Evolutionary conservation across 2,888 invertebrate genomes (phyloP), one percentile per base, ranked within the genome.

Genomic region (Ischnura elegans): DNA sequence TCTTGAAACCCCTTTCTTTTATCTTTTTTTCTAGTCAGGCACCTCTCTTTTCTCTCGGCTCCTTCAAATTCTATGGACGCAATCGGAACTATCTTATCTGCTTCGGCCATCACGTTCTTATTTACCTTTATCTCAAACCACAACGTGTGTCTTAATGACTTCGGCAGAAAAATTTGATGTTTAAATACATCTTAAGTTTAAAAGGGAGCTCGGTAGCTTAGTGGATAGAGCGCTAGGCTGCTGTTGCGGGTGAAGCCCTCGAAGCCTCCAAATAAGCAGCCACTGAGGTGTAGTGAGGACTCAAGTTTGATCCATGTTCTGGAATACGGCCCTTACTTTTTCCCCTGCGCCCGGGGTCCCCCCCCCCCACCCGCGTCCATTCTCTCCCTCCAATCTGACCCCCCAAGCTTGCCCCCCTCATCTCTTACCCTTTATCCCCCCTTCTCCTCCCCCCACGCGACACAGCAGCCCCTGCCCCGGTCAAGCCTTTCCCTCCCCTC

Each of bases 241-340:
- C n/a, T n/a, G n/a, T n/a, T n/a, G n/a, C n/a, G n/a, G n/a, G n/a
- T n/a, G n/a, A n/a, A n/a, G n/a, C n/a, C n/a, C n/a, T 90, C 61
- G 90, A 55, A 87, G 55, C 86, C 25, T 87, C 36, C 55, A 13
- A 47, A 47, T n/a, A n/a, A n/a, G n/a, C n/a, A n/a, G n/a, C n/a
- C n/a, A n/a, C n/a, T n/a, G n/a, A n/a, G n/a, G n/a, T n/a, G n/a
- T n/a, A n/a, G n/a, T n/a, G n/a, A n/a, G n/a, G n/a, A n/a, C n/a
- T n/a, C n/a, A n/a, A n/a, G n/a, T n/a, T n/a, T n/a, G n/a, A n/a
- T n/a, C n/a, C n/a, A n/a, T n/a, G n/a, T n/a, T n/a, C n/a, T n/a
- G n/a, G n/a, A n/a, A n/a, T n/a, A n/a, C n/a, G n/a, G n/a, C n/a
- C n/a, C n/a, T n/a, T n/a, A n/a, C n/a, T n/a, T n/a, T n/a, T n/a